phyloP scores from a whole-genome alignment of 64 coral and sea anemone species.

The Stichodactyla mertensii region DNA sequence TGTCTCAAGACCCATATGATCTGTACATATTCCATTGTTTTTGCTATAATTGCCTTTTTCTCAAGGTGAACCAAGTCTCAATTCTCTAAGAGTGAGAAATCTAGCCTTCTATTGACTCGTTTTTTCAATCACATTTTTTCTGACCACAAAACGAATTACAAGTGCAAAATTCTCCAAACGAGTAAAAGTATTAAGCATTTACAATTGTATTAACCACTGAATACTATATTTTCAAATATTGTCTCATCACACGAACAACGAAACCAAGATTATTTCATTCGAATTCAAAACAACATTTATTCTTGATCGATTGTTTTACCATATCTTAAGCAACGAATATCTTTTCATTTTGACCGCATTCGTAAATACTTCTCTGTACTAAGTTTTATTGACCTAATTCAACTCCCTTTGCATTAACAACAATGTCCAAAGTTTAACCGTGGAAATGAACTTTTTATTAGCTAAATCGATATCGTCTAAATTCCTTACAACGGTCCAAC shows the following conservation, averaged over 20 bases:
- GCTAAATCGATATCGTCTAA: conserved; percentile 21
- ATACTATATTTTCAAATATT: not conserved
- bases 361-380: not conserved
- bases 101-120: not conserved
- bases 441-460: conserved; percentile 49
- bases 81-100: not conserved
- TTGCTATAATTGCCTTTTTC: conserved; percentile 1
- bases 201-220: not conserved
- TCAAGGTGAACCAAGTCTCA: not conserved
- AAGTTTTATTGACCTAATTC: not conserved
- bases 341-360: not conserved
- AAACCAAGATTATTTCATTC: not conserved
- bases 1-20: conserved; percentile 45
- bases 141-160: not conserved
- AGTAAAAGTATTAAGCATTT: not conserved
- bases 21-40: conserved; percentile 66
- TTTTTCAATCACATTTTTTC: not conserved
- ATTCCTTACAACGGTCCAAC: conserved; percentile 53
- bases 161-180: not conserved
- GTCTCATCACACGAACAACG: not conserved
- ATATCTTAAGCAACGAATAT: not conserved
- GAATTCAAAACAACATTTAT: not conserved
- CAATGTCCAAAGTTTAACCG: not conserved
- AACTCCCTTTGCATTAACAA: not conserved
- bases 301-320: not conserved